Conservation (phyloP, 2,797 vertebrate genomes). For the Peromyscus attwateri region DNA sequence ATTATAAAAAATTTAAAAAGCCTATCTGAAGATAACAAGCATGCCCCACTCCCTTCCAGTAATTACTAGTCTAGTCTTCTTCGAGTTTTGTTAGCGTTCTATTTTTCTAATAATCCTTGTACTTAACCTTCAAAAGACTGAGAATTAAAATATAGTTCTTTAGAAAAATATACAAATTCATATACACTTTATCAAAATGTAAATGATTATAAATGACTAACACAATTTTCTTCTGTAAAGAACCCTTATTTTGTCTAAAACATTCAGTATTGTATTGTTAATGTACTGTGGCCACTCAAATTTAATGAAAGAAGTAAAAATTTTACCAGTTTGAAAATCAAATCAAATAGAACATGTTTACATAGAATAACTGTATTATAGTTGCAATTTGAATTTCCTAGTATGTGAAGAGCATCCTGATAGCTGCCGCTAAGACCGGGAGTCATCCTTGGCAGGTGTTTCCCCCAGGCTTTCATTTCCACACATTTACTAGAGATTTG, state of each 20-base stretch:
- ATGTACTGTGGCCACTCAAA: neutral
- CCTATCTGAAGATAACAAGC: neutral
- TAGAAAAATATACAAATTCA: neutral
- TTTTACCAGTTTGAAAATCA: constrained; percentile 13
- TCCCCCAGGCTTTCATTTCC: neutral
- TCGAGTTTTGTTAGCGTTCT: neutral
- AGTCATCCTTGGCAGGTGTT: neutral
- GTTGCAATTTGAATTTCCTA: neutral
- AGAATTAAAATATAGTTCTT: constrained; percentile 9
- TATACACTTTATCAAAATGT: neutral
- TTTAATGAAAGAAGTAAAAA: constrained; percentile 28
- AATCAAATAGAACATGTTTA: neutral
- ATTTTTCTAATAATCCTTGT: neutral
- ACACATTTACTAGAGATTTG: neutral
- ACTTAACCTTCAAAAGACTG: neutral
- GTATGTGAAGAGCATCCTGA: neutral
- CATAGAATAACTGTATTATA: neutral
- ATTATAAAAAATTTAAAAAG: constrained; percentile 3
- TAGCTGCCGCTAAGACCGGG: neutral
- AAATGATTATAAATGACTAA: neutral
- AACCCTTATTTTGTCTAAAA: constrained; percentile 4
- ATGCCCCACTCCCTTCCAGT: neutral
- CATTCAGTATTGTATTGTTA: neutral
- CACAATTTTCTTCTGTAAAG: neutral
- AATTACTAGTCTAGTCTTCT: neutral